Evolutionary conservation across 2,113 vertebrate species (phyloP), one percentile per base, ranked within the genome.

Genomic region (Furnarius figulus): DNA sequence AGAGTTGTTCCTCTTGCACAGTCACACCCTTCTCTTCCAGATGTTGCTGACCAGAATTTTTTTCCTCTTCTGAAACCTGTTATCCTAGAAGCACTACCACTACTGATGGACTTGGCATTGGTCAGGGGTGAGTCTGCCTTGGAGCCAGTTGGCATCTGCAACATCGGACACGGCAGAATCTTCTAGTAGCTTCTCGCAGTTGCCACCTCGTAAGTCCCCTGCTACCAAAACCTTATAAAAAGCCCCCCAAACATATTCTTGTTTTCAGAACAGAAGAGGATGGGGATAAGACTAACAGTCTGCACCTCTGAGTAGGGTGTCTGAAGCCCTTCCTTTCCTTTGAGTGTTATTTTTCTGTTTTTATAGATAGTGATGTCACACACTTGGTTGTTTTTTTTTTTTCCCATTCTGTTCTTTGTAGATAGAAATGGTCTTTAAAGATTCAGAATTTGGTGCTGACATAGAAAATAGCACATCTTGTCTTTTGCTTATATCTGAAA

Each of bases 401-500:
- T 25, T 7, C 25, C 37, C 35, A 44, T 73, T 73, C 44, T 59
- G 6, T 50, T 85, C 61, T 77, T 93, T 81, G 21, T 35, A 90
- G 62, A 89, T 62, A 28, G 27, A 92, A 89, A n/a, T 30, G 21
- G 37, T 78, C 31, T 94, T 93, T 91, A 95, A 91, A 88, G 39
- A 35, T 91, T 96, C 55, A 44, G 33, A 79, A 50, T 31, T 6
- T 89, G 72, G 31, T 14, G 2, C 76, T 96, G 78, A 83, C 62
- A 61, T 31, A 73, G 15, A 27, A 85, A 82, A 65, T 49, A 80
- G 35, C 63, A 50, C 6, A 9, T 67, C 66, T 94, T 95, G 42
- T 17, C 53, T 92, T 88, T 59, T 87, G 62, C 44, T 53, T 95
- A 88, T 97, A 87, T 90, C 92, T 95, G 62, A 77, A 87, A 96